These are phyloP conservation scores for Heliconius hortense DNA, from an alignment of 2,888 invertebrate genomes.

Conservation along the genomic window DNA sequence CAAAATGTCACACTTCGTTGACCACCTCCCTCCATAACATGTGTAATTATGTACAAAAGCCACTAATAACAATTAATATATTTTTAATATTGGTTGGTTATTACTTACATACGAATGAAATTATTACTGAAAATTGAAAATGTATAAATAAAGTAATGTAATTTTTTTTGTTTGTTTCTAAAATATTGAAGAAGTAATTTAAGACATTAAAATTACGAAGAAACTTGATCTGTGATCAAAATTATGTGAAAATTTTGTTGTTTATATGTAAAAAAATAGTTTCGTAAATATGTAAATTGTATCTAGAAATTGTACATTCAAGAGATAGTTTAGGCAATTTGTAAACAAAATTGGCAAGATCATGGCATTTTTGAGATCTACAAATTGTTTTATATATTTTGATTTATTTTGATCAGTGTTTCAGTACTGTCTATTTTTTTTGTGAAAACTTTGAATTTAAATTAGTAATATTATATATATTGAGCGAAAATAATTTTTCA, in stretches of 20 bases:
- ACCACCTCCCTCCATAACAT: no score
- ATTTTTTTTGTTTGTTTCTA: neutral
- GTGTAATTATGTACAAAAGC: no score
- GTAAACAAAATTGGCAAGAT: neutral
- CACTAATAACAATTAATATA: no score
- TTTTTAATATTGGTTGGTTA: no score
- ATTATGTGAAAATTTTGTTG: conserved; percentile 23
- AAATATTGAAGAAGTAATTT: conserved; percentile 6
- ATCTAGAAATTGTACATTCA: conserved; percentile 17
- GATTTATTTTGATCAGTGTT: neutral
- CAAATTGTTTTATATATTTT: neutral
- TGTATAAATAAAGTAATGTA: no score
- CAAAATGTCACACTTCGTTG: no score
- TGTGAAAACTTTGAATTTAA: neutral
- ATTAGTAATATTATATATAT: no score
- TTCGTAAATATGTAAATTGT: conserved; percentile 5
- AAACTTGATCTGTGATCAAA: conserved; percentile 57
- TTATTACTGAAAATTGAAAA: no score
- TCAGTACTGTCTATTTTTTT: neutral
- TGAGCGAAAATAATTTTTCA: neutral
- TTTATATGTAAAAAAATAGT: conserved; percentile 13
- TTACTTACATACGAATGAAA: no score
- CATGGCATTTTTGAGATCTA: neutral
- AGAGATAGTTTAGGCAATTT: neutral
- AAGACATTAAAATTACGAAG: conserved; percentile 8